Conservation (phyloP, 2,113 vertebrate genomes). For the Myodes glareolus region DNA sequence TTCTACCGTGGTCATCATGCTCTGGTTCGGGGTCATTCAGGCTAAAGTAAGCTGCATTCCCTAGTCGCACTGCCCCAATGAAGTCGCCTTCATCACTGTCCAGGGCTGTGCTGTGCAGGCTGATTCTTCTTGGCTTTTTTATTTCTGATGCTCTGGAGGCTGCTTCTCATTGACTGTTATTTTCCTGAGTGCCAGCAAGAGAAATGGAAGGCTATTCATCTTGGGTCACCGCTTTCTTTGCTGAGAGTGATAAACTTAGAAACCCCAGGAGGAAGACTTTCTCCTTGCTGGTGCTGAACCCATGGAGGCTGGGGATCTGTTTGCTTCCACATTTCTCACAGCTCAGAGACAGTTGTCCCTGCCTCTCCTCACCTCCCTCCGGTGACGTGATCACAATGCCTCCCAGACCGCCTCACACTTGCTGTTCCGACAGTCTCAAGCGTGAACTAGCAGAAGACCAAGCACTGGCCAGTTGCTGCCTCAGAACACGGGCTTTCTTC, state of each 20-base stretch:
- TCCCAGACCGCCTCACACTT: background rate
- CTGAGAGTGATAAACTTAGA: background rate
- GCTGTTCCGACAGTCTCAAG: background rate
- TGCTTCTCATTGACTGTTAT: background rate
- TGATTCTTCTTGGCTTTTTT: background rate
- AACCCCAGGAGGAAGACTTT: background rate
- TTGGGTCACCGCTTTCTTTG: background rate
- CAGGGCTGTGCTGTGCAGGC: background rate
- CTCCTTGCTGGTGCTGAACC: background rate
- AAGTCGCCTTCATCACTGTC: background rate
- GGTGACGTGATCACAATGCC: background rate
- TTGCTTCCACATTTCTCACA: background rate
- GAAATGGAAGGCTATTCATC: background rate
- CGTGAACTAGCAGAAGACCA: background rate
- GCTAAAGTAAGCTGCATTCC: background rate
- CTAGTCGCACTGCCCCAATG: background rate
- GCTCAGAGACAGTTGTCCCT: background rate
- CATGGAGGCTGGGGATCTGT: background rate
- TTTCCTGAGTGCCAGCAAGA: background rate
- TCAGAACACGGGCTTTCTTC: background rate
- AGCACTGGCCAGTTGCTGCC: background rate
- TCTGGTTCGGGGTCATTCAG: background rate
- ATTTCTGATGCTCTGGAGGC: background rate
- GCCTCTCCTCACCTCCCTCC: too few relatives aligned
- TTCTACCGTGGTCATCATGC: background rate